Percentiles rank a stretch among this genome's conserved stretches.
These are phyloP conservation scores for Lithophane semibrunnea DNA, from an alignment of 2,888 invertebrate genomes.

Conservation along the genomic window DNA sequence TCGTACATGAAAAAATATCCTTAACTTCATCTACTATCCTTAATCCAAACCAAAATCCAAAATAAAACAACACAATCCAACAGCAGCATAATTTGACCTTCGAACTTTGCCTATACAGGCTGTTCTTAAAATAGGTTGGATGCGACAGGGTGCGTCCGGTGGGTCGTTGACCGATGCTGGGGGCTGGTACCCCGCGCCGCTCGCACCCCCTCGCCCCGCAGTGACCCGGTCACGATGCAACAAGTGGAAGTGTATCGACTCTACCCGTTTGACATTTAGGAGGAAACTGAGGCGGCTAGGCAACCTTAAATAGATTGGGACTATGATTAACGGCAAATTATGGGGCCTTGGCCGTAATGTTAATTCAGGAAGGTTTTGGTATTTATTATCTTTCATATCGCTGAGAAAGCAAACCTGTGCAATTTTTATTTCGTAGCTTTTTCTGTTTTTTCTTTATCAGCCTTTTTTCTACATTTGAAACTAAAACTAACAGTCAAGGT, in stretches of 20 bases:
- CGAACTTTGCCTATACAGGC: constrained; percentile 84
- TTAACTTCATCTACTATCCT: neutral
- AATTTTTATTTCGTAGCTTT: neutral
- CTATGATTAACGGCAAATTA: constrained; percentile 49
- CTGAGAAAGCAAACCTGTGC: neutral
- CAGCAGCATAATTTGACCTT: constrained; percentile 76
- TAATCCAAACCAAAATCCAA: neutral
- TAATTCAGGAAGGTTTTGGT: neutral
- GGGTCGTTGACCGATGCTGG: constrained; percentile 81
- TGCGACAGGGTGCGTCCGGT: constrained; percentile 81
- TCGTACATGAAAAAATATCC: neutral
- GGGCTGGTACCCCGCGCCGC: constrained; percentile 64
- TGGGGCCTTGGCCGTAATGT: neutral
- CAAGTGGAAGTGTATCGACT: constrained; percentile 87
- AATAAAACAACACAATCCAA: constrained; percentile 35
- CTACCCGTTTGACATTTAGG: constrained; percentile 88
- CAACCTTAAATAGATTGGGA: constrained; percentile 58
- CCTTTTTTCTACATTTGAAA: neutral
- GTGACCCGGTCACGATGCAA: constrained; percentile 87
- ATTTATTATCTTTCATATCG: neutral
- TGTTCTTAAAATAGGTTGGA: constrained; percentile 83
- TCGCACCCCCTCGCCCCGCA: constrained; percentile 72
- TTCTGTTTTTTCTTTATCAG: neutral
- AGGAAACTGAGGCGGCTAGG: constrained; percentile 61
- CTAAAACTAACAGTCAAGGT: neutral